phyloP scores from a whole-genome alignment of 2,113 vertebrate genomes.

The Vanacampus margaritifer region DNA sequence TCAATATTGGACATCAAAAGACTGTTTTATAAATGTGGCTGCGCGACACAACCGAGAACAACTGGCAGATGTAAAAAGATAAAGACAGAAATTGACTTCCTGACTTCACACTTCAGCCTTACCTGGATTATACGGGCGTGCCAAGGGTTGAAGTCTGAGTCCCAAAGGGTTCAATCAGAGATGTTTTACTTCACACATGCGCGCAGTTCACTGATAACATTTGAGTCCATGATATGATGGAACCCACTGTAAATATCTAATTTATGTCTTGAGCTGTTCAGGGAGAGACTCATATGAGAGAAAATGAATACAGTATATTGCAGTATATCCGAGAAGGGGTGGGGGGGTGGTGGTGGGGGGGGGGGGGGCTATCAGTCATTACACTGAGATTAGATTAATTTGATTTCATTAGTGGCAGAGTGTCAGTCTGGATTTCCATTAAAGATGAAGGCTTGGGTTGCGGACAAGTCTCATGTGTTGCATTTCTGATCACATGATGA shows the following conservation, averaged over 20 bases:
- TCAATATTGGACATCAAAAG: conserved; percentile 1
- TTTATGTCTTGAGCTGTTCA: conserved; percentile 16
- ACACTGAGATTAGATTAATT: conserved; percentile 44
- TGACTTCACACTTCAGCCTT: conserved; percentile 13
- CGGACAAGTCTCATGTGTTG: conserved; percentile 34
- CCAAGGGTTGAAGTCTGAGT: conserved; percentile 9
- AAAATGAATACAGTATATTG: not conserved
- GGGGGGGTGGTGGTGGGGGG: conserved; percentile 22
- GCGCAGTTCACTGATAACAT: conserved; percentile 10
- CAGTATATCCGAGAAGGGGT: conserved; percentile 8
- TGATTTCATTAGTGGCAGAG: conserved; percentile 47
- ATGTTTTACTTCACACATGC: conserved; percentile 27
- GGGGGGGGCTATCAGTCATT: conserved; percentile 42
- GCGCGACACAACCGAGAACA: not conserved
- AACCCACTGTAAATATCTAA: conserved; percentile 37
- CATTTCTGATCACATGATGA: conserved; percentile 32
- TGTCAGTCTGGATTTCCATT: conserved; percentile 56
- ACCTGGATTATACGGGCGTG: conserved; percentile 22
- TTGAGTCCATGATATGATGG: conserved; percentile 18
- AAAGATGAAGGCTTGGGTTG: conserved; percentile 36
- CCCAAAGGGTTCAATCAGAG: conserved; percentile 31
- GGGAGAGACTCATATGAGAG: conserved; percentile 6
- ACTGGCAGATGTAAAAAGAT: conserved; percentile 7
- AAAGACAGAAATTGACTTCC: conserved; percentile 14
- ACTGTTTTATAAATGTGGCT: not conserved